Evolutionary conservation across 2,797 vertebrate species (phyloP).

Genomic region (Scyliorhinus canicula): DNA sequence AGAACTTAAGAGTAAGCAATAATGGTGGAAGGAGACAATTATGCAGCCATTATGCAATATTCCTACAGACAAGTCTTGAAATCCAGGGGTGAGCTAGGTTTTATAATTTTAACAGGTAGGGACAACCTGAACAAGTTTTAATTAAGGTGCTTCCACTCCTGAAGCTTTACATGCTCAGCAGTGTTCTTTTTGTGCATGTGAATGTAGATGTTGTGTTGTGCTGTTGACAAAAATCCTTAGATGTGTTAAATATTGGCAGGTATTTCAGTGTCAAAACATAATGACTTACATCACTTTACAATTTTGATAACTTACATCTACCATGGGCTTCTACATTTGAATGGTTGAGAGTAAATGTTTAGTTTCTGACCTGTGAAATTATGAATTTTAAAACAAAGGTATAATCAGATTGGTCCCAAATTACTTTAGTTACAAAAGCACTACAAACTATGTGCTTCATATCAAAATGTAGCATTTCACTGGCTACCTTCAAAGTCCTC

Average conservation of each 20-base stretch:
- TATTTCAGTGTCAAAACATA: background rate
- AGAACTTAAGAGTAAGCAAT: background rate
- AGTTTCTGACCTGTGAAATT: background rate
- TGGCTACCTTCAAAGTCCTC: conserved; percentile 44
- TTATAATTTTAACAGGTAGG: background rate
- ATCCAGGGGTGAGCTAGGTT: background rate
- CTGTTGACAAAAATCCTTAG: background rate
- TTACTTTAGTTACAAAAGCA: background rate
- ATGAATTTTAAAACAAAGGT: background rate
- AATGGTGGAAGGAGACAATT: background rate
- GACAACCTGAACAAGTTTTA: background rate
- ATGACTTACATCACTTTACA: background rate
- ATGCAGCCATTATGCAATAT: background rate
- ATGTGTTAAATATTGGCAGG: background rate
- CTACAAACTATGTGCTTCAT: background rate
- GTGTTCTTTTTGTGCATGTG: background rate
- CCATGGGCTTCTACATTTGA: background rate
- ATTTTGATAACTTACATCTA: background rate
- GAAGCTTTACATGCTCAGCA: background rate
- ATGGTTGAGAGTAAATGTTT: background rate
- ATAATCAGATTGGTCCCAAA: background rate
- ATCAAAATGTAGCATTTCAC: background rate
- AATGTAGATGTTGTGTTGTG: background rate
- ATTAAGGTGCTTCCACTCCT: background rate
- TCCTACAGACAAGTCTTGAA: background rate